Conservation (phyloP, 1,140 invertebrate species). For the Ruditapes philippinarum region DNA sequence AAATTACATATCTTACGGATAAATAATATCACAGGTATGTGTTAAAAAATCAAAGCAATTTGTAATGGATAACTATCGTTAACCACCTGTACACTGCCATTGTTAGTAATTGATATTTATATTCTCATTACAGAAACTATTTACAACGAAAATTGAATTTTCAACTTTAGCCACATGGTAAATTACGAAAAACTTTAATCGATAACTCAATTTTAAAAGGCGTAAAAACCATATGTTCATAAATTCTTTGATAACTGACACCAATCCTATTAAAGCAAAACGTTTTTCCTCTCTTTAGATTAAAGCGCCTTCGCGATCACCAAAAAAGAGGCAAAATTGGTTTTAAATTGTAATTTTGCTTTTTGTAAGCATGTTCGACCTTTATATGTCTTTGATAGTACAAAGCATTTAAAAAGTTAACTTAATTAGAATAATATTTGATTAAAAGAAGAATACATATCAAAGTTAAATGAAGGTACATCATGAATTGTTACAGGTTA, state of each 20-base stretch:
- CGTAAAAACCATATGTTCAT: conserved; percentile 1
- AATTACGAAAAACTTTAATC: conserved; percentile 3
- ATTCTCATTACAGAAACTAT: neutral
- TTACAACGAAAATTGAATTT: conserved; percentile 25
- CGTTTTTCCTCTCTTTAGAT: too few relatives aligned
- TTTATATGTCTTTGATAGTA: too few relatives aligned
- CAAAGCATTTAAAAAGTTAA: too few relatives aligned
- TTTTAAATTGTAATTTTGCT: too few relatives aligned
- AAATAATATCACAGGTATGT: neutral
- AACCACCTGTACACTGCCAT: neutral
- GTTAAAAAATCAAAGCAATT: neutral
- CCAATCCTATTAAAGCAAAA: too few relatives aligned
- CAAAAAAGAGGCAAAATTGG: too few relatives aligned
- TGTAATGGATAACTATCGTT: neutral
- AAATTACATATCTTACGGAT: neutral
- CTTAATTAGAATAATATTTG: too few relatives aligned
- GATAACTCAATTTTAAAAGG: conserved; percentile 10
- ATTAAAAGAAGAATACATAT: too few relatives aligned
- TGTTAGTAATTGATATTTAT: conserved; percentile 26
- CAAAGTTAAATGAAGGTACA: too few relatives aligned
- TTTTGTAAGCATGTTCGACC: too few relatives aligned
- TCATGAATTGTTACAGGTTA: too few relatives aligned
- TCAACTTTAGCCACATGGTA: neutral
- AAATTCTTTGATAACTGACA: conserved; percentile 13
- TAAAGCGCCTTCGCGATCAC: too few relatives aligned